Percentiles rank a stretch among this genome's conserved stretches.
These are phyloP conservation scores for Drosophila kokeensis DNA, from an alignment of 2,888 invertebrate genomes.

Conservation along the genomic window DNA sequence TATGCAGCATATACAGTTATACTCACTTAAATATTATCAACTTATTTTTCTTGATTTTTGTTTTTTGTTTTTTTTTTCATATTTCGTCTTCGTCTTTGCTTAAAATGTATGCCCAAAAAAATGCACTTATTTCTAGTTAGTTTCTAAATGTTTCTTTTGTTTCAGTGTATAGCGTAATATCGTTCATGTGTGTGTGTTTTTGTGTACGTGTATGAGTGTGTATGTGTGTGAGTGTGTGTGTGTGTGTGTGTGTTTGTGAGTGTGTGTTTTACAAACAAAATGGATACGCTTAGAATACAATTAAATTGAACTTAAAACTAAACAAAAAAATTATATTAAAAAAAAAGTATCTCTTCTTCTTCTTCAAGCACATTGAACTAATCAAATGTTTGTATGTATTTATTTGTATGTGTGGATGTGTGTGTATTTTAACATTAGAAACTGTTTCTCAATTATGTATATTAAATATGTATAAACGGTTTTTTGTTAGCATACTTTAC, in stretches of 20 bases:
- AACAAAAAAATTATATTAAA: constrained; percentile 63
- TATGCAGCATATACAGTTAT: constrained; percentile 36
- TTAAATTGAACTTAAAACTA: constrained; percentile 75
- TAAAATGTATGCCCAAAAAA: constrained; percentile 68
- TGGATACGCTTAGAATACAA: constrained; percentile 69
- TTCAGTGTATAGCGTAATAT: constrained; percentile 57
- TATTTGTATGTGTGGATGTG: constrained; percentile 19
- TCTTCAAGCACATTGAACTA: constrained; percentile 57
- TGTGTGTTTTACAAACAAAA: constrained; percentile 71
- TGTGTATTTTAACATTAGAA: constrained; percentile 43
- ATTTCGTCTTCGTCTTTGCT: constrained; percentile 25
- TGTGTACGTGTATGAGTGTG: constrained; percentile 26
- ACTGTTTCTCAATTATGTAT: constrained; percentile 31
- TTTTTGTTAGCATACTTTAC: constrained; percentile 48
- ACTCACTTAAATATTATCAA: constrained; percentile 71
- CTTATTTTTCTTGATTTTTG: constrained; percentile 46
- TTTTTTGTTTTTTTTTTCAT: constrained; percentile 6
- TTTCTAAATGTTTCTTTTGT: constrained; percentile 55
- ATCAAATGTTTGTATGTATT: constrained; percentile 16
- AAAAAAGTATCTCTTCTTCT: constrained; percentile 21
- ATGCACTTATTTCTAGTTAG: constrained; percentile 65
- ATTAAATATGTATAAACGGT: constrained; percentile 35
- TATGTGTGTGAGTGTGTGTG: constrained; percentile 20
- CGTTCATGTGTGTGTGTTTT: constrained; percentile 37
- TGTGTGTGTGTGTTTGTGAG: constrained; percentile 7